A percentile compares a stretch with the other conserved stretches of the same genome.
Evolutionary conservation across 2,797 vertebrate species (phyloP).

Genomic region (Anguilla pacifica): DNA sequence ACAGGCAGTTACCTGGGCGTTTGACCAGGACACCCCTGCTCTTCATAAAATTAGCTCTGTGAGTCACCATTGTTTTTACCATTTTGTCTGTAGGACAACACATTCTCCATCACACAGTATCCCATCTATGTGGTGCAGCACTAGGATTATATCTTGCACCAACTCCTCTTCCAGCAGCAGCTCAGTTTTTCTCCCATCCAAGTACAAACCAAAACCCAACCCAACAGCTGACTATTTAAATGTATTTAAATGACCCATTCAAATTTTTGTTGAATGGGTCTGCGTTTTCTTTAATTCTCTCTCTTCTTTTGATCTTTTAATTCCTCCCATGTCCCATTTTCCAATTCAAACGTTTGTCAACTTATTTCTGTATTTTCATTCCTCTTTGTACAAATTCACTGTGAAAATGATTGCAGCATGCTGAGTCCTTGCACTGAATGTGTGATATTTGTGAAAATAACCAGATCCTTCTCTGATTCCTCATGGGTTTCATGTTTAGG

Average conservation of each 20-base stretch:
- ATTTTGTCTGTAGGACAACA: too few relatives aligned
- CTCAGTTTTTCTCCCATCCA: not conserved
- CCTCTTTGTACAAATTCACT: not conserved
- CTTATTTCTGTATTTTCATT: constrained; percentile 16
- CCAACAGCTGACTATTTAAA: not conserved
- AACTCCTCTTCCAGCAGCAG: too few relatives aligned
- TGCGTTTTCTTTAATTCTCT: not conserved
- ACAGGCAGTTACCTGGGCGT: too few relatives aligned
- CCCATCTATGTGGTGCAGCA: too few relatives aligned
- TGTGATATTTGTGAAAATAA: not conserved
- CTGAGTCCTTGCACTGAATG: not conserved
- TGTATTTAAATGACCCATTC: too few relatives aligned
- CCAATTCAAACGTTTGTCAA: not conserved
- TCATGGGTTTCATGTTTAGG: not conserved
- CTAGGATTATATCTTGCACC: too few relatives aligned
- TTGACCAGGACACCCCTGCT: too few relatives aligned
- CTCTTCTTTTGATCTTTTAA: too few relatives aligned
- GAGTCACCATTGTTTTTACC: too few relatives aligned
- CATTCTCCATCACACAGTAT: too few relatives aligned
- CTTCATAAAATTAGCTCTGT: too few relatives aligned
- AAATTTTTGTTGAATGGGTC: not conserved
- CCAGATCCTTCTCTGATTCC: not conserved
- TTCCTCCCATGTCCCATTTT: not conserved
- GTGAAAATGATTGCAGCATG: not conserved
- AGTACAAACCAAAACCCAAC: not conserved